Evolutionary conservation across 1,140 invertebrate species (phyloP), one percentile per base, ranked within the genome.

Genomic region (Ceratina japonica): DNA sequence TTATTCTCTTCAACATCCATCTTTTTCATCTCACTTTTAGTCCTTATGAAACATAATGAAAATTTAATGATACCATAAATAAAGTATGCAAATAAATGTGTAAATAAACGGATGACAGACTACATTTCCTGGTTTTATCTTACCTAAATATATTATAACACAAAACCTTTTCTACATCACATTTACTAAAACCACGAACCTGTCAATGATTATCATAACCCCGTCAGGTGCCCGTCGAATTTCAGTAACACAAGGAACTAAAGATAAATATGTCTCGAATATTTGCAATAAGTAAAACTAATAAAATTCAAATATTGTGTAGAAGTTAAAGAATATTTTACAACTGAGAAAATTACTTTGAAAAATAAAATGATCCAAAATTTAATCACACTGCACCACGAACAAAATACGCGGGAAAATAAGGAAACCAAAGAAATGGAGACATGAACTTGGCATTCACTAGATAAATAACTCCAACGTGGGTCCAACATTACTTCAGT

Each of bases 351-450:
- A 16, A 61, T 18, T 62, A 27, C 16, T 27, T 61, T 49, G 13
- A 70, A 12, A 24, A 65, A 64, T 22, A 71, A 13, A 20, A 7
- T 16, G 68, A 20, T 24, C 27, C 18, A 13, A 24, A 49, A 54
- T 13, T 12, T 18, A 44, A 75, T 59, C 10, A 44, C 27, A 61
- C 24, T n/a, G 51, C 37, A 69, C 75, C 76, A 66, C 52, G 74
- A 84, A 84, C 68, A 37, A 90, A 91, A 90, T 89, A 80, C 89
- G 90, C 90, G 90, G 90, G 90, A 91, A 90, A 90, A 84, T 69
- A 77, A 22, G 51, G 52, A 7, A 31, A 61, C 65, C 52, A 62
- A 80, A 69, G 52, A 70, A 44, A 44, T 44, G 80, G 10, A 65
- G 66, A 69, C 62, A 74, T 52, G 3, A 64, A 73, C 61, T 10